Percentiles rank a stretch among this genome's conserved stretches.
These are phyloP conservation scores for Anhinga anhinga DNA, from an alignment of 2,113 vertebrate genomes.

Conservation along the genomic window DNA sequence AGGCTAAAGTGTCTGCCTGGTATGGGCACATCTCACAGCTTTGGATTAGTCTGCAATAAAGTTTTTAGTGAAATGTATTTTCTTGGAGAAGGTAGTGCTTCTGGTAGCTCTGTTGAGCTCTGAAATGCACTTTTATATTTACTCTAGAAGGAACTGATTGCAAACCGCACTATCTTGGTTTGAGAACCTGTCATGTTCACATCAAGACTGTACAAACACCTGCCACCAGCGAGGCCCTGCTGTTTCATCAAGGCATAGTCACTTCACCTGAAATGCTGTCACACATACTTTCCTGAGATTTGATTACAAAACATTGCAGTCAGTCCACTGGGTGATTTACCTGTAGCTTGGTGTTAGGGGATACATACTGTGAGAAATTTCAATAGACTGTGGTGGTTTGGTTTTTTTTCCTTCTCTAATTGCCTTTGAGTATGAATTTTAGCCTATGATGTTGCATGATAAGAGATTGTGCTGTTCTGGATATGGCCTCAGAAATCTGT, in stretches of 20 bases:
- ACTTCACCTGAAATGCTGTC: not conserved
- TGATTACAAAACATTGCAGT: not conserved
- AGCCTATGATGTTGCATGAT: not conserved
- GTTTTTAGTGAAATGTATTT: not conserved
- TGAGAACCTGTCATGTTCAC: not conserved
- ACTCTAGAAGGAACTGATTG: not conserved
- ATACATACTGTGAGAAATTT: not conserved
- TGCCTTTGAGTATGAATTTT: not conserved
- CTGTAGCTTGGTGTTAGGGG: not conserved
- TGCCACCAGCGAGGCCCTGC: not conserved
- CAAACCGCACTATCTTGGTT: not conserved
- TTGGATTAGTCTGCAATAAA: not conserved
- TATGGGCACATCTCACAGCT: not conserved
- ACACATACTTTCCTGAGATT: not conserved
- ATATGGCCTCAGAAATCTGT: not conserved
- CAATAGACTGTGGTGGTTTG: no score
- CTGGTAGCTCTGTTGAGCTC: not conserved
- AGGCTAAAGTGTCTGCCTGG: not conserved
- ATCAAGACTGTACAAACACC: not conserved
- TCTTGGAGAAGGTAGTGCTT: not conserved
- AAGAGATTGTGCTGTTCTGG: not conserved
- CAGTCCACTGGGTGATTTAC: not conserved
- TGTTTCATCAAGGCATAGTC: not conserved
- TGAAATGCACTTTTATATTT: not conserved
- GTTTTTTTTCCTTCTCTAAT: not conserved